Conservation (phyloP, 2,113 vertebrate genomes). For the Poecilia latipinna region DNA sequence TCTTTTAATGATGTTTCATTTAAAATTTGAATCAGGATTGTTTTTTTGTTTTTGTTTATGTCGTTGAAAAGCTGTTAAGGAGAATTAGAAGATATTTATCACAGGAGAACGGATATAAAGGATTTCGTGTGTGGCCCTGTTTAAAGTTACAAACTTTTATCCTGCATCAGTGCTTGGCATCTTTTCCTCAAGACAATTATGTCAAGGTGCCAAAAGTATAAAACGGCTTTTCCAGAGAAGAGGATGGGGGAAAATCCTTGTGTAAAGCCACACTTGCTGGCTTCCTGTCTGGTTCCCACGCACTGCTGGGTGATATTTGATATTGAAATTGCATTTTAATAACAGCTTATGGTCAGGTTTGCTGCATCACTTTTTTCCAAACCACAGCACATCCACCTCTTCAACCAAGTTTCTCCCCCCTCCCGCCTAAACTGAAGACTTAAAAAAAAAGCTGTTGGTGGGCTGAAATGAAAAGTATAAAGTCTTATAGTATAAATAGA, state of each 20-base stretch:
- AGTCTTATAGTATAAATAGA: too few relatives aligned
- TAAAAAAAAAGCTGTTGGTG: conserved; percentile 20
- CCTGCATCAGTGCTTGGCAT: background rate
- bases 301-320: conserved; percentile 34
- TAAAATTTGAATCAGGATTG: background rate
- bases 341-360: conserved; percentile 31
- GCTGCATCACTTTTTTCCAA: conserved; percentile 39
- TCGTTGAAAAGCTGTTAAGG: background rate
- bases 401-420: conserved; percentile 13
- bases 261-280: conserved; percentile 28
- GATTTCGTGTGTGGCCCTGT: background rate
- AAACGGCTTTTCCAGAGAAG: conserved; percentile 8
- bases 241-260: background rate
- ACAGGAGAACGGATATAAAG: background rate
- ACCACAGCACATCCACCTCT: conserved; percentile 38
- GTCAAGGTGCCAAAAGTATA: conserved; percentile 2
- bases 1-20: background rate
- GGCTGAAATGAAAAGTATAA: conserved; percentile 20
- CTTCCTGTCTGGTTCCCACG: conserved; percentile 35
- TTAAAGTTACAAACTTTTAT: background rate
- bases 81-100: background rate
- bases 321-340: conserved; percentile 59
- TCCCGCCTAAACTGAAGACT: conserved; percentile 15
- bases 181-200: background rate
- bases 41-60: background rate